A percentile compares a stretch with the other conserved stretches of the same genome.
Evolutionary conservation across 2,797 vertebrate genomes (phyloP).

Genomic region (Phoxinus dragarum): DNA sequence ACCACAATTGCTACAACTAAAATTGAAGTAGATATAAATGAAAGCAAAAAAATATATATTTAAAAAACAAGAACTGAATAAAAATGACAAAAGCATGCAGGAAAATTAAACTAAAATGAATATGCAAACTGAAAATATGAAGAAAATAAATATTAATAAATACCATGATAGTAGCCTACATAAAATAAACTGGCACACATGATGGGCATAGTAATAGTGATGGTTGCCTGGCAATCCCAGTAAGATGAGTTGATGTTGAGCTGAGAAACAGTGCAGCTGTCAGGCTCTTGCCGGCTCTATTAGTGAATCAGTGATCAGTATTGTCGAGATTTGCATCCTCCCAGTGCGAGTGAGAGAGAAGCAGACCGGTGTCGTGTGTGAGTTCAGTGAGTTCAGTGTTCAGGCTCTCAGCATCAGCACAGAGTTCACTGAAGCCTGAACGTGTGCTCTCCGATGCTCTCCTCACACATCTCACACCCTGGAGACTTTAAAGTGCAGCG

Average conservation of each 20-base stretch:
- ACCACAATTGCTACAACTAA: background rate
- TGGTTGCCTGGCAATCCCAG: background rate
- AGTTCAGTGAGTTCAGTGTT: slow-evolving; percentile 9
- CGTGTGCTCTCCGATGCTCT: background rate
- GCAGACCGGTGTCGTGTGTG: background rate
- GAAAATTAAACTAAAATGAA: background rate
- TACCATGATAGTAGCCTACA: background rate
- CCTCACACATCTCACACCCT: background rate
- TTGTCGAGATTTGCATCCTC: background rate
- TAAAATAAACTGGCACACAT: background rate
- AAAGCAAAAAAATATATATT: background rate
- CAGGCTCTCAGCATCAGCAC: background rate
- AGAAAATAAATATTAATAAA: background rate
- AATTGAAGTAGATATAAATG: background rate
- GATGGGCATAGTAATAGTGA: background rate
- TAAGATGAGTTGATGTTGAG: background rate
- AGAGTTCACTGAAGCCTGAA: slow-evolving; percentile 24
- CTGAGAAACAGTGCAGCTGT: background rate
- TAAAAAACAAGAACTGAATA: background rate
- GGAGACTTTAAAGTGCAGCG: slow-evolving; percentile 24
- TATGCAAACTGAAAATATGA: background rate
- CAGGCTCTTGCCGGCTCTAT: background rate
- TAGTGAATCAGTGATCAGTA: background rate
- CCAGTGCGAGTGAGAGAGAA: background rate
- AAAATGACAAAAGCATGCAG: background rate